phyloP scores from a whole-genome alignment of 2,797 vertebrate genomes.

The Microctenopoma lineatum region DNA sequence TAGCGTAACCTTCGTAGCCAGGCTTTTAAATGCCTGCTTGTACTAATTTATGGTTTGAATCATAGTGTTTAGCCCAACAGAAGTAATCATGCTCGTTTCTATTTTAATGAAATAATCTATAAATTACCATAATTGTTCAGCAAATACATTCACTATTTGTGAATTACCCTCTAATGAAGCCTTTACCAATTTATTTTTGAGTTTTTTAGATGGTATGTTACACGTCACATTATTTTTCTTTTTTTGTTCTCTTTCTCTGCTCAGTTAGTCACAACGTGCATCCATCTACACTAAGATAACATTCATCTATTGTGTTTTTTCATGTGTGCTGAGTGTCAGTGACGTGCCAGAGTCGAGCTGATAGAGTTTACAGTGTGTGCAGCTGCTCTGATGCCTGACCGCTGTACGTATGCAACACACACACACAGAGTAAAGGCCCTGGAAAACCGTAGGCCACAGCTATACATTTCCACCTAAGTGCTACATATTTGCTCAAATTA shows the following conservation, averaged over 20 bases:
- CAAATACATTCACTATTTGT: slow-evolving; percentile 22
- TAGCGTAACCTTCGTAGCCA: slow-evolving; percentile 30
- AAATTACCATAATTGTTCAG: slow-evolving; percentile 28
- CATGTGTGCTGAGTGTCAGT: slow-evolving; percentile 38
- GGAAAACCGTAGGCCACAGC: neutral
- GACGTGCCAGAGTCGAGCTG: slow-evolving; percentile 37
- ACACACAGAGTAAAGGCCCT: neutral
- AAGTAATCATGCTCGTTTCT: slow-evolving; percentile 37
- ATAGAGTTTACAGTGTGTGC: neutral
- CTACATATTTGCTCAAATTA: neutral
- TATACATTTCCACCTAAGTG: neutral
- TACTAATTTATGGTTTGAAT: slow-evolving; percentile 43
- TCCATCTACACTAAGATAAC: neutral
- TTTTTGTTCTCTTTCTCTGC: neutral
- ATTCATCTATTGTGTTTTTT: slow-evolving; percentile 11
- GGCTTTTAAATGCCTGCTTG: slow-evolving; percentile 31
- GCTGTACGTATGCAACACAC: no score
- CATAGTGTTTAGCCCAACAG: slow-evolving; percentile 34
- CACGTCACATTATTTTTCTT: neutral
- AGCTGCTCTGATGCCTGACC: neutral
- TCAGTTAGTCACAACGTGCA: slow-evolving; percentile 11
- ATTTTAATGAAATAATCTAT: slow-evolving; percentile 33
- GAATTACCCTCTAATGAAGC: slow-evolving; percentile 13
- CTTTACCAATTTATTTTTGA: slow-evolving; percentile 9
- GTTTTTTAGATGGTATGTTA: neutral